phyloP scores from a whole-genome alignment of 2,797 vertebrate species.

The Sebastes nivosus region DNA sequence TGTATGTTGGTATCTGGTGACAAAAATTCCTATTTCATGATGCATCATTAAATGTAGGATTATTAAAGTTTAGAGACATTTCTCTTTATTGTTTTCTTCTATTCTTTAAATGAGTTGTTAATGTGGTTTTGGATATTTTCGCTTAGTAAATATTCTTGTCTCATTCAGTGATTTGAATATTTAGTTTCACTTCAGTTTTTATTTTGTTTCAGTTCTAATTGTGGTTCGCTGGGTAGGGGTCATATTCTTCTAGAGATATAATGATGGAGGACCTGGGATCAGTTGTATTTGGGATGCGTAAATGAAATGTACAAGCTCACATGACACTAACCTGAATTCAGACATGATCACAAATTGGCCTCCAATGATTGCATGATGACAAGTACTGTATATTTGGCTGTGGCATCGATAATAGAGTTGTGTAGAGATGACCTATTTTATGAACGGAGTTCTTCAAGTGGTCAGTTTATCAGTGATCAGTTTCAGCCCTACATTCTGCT shows the following conservation, averaged over 20 bases:
- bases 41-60: neutral
- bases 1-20: neutral
- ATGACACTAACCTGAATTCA: neutral
- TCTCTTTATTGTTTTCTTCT: neutral
- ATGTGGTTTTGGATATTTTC: neutral
- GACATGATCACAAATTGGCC: neutral
- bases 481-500: neutral
- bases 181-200: slow-evolving; percentile 20
- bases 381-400: neutral
- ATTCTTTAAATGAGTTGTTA: neutral
- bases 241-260: neutral
- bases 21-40: neutral
- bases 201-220: neutral
- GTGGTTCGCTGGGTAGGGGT: neutral
- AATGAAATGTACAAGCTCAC: neutral
- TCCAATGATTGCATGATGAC: neutral
- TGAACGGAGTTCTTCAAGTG: too few species aligned
- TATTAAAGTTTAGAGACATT: neutral
- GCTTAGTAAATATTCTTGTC: neutral
- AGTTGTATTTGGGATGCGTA: neutral
- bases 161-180: neutral
- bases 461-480: too few species aligned
- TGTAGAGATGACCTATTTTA: too few species aligned
- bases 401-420: neutral
- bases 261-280: neutral